These are phyloP conservation scores for Marcusenius ussheri DNA, from an alignment of 2,113 vertebrate species.

Conservation along the genomic window DNA sequence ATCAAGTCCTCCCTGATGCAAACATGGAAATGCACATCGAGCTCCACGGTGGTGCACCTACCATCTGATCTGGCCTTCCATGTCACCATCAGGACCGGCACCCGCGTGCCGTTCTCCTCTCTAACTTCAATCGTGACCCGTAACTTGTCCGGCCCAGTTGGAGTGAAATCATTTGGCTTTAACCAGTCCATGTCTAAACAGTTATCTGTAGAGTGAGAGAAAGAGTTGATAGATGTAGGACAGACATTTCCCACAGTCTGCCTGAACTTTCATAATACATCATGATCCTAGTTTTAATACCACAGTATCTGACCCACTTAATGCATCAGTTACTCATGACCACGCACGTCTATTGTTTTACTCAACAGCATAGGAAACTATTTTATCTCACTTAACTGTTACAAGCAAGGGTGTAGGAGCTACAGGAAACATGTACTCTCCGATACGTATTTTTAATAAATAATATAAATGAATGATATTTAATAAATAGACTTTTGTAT, in stretches of 20 bases:
- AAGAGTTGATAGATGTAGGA: background rate
- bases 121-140: background rate
- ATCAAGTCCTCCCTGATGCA: background rate
- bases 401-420: background rate
- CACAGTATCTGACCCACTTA: background rate
- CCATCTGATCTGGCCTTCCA: background rate
- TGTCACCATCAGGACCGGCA: conserved; percentile 8
- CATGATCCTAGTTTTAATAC: background rate
- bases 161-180: background rate
- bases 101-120: background rate
- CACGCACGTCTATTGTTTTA: background rate
- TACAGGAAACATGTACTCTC: background rate
- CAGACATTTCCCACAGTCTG: background rate
- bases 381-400: background rate
- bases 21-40: too few relatives aligned
- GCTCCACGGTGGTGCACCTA: background rate
- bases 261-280: background rate
- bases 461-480: background rate
- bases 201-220: conserved; percentile 10
- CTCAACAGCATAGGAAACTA: background rate
- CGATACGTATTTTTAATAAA: background rate
- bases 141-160: background rate
- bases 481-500: background rate
- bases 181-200: conserved; percentile 21
- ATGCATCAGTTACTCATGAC: background rate